Conservation (phyloP, 1,140 invertebrate genomes). For the Acromyrmex heyeri region DNA sequence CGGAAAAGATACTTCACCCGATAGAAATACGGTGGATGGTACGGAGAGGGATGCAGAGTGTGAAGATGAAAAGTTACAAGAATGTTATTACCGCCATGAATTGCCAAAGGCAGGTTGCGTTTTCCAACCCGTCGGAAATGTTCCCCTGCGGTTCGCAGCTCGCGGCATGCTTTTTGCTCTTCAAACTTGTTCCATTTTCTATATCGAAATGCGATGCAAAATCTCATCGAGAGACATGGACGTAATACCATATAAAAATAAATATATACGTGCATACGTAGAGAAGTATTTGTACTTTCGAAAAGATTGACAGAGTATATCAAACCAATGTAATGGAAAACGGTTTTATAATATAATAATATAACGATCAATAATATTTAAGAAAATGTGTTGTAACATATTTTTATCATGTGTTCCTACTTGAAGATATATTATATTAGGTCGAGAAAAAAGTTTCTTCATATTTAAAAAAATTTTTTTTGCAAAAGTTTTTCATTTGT, state of each 20-base stretch:
- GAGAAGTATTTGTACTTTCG: constrained; percentile 9
- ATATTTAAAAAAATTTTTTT: too few species aligned
- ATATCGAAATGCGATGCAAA: constrained; percentile 30
- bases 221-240: constrained; percentile 43
- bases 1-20: constrained; percentile 55
- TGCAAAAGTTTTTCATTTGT: too few species aligned
- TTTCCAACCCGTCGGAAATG: constrained; percentile 51
- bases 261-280: neutral
- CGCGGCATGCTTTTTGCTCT: constrained; percentile 38
- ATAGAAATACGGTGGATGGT: constrained; percentile 36
- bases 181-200: constrained; percentile 51
- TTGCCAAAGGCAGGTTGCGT: constrained; percentile 68
- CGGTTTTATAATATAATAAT: neutral
- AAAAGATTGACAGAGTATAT: constrained; percentile 18
- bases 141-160: constrained; percentile 43
- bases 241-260: constrained; percentile 28
- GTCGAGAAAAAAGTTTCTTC: too few species aligned
- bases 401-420: neutral
- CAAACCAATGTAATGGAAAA: neutral
- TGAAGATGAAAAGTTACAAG: constrained; percentile 67
- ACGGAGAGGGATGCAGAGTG: constrained; percentile 33
- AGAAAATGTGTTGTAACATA: neutral
- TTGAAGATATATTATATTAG: neutral
- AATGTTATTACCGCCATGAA: constrained; percentile 68
- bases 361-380: neutral